A percentile compares a stretch with the other conserved stretches of the same genome.
Conservation (phyloP, 2,888 invertebrate genomes). For the Eristalis intricaria region DNA sequence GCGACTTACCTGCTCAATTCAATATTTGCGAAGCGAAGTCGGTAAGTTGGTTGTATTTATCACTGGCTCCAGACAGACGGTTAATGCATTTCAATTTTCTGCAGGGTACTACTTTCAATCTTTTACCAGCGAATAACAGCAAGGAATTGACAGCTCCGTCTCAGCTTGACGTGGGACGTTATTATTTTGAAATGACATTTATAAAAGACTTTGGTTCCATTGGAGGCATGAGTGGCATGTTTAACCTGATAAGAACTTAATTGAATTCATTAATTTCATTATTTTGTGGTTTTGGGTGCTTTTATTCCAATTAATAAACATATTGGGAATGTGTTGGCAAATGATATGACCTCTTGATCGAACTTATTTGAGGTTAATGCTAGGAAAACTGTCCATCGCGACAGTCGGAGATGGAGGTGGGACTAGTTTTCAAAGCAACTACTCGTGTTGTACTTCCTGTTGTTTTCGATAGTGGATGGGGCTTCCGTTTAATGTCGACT, state of each 20-base stretch:
- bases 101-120: too few species aligned
- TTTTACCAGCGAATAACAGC: background rate
- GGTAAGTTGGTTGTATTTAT: background rate
- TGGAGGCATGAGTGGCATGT: background rate
- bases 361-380: too few species aligned
- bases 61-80: too few species aligned
- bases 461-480: too few species aligned
- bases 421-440: too few species aligned
- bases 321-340: background rate
- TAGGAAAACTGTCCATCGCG: too few species aligned
- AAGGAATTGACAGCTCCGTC: background rate
- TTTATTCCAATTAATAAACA: background rate
- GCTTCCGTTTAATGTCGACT: too few species aligned
- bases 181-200: background rate
- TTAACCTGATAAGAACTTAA: too few species aligned
- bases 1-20: background rate
- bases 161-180: background rate
- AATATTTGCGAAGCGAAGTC: too few species aligned
- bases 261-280: background rate
- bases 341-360: too few species aligned
- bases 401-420: too few species aligned
- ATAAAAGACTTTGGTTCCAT: background rate
- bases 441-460: too few species aligned
- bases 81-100: background rate
- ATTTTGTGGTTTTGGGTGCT: background rate